Evolutionary conservation across 2,888 invertebrate genomes (phyloP).

Genomic region (Brenthis daphne): DNA sequence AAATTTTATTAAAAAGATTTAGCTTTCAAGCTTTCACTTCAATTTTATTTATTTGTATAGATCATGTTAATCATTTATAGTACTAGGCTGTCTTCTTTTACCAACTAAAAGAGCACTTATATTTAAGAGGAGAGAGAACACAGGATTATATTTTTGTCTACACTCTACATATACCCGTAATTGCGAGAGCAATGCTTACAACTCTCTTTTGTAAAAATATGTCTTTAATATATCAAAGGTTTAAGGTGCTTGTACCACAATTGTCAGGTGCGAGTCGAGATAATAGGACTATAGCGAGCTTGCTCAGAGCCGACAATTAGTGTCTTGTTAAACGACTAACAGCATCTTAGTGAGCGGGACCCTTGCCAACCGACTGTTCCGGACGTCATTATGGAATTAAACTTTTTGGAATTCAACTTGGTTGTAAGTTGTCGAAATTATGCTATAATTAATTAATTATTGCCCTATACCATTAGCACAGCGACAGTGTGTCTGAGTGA

Average conservation of each 20-base stretch:
- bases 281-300: conserved; percentile 10
- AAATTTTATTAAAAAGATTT: too few relatives aligned
- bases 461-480: too few relatives aligned
- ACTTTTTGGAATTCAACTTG: neutral
- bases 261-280: conserved; percentile 12
- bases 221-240: neutral
- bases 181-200: too few relatives aligned
- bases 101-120: too few relatives aligned
- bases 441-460: neutral
- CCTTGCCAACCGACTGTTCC: conserved; percentile 20
- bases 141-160: too few relatives aligned
- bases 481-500: too few relatives aligned
- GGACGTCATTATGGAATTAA: conserved; percentile 9
- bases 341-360: conserved; percentile 15
- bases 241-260: conserved; percentile 1
- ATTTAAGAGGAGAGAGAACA: too few relatives aligned
- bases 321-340: conserved; percentile 25
- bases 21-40: too few relatives aligned
- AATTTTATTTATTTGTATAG: too few relatives aligned
- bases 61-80: too few relatives aligned
- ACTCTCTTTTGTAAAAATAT: conserved; percentile 4
- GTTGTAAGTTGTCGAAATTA: neutral
- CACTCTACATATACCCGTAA: too few relatives aligned
- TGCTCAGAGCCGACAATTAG: conserved; percentile 28
- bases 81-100: too few relatives aligned